Base-by-base conservation (phyloP, 2,888 invertebrate genomes). In the Pterobdella sp. region DNA sequence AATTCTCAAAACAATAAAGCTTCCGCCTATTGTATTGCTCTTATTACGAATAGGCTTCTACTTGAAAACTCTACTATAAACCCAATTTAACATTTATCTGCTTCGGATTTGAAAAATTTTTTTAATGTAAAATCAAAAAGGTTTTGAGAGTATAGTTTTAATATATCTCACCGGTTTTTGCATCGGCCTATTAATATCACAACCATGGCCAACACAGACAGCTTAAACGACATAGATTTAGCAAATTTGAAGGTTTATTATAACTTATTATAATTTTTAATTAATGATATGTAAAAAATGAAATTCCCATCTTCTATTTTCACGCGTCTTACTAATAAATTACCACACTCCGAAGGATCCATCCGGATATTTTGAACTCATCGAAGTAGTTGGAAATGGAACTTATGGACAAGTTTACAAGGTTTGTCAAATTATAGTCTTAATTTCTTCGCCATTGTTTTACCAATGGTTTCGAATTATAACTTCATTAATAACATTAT, bases 361-460 rank as follows among this genome's bases (percentile, higher is more conserved):
- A n/a, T 64, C 72, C 29, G 72, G 72, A 37, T 64, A 66, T 63
- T 72, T 72, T 65, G 72, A 72, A 32, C 63, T 72, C n/a, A 72
- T 72, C 14, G 72, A 72, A 63, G 72, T 72, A 26, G 72, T 72
- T 26, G 72, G 72, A 18, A 72, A 72, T 72, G 72, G 72, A 32
- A 72, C 72, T 1, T 72, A 72, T 72, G 72, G 72, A 63, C 72
- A 72, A 66, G 72, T 72, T 32, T 72, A 65, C 31, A 72, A 72
- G 66, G 72, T 72, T 34, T 26, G 31, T 26, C 31, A 63, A 26
- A n/a, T n/a, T n/a, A n/a, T n/a, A n/a, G n/a, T n/a, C n/a, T n/a
- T n/a, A n/a, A n/a, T n/a, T n/a, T n/a, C n/a, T n/a, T n/a, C n/a
- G n/a, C n/a, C n/a, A n/a, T n/a, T n/a, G n/a, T n/a, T n/a, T n/a